Base-by-base conservation (phyloP, 92 coral and sea anemone genomes). In the Umimayanthus kanabou region DNA sequence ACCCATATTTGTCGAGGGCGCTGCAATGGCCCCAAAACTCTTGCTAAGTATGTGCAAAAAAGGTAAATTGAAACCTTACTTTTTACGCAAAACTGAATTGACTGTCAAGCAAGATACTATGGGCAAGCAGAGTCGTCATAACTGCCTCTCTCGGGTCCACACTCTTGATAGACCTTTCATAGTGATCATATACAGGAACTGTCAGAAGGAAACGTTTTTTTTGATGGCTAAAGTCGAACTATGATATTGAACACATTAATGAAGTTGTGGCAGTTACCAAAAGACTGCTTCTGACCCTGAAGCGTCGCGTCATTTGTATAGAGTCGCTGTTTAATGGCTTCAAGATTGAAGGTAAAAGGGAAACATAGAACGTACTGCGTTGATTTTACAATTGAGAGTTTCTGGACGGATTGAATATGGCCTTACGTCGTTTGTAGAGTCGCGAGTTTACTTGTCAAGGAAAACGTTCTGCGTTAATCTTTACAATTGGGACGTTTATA, bases 1-100 rank as follows among this genome's bases (percentile, higher is more conserved):
- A 89, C 80, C 88, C 84, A 18, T 89, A 85, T 61, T 20, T 81
- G 87, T 23, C 64, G 26, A 80, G 30, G 86, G 75, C 57, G 33
- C 30, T 58, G 26, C 91, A 89, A 16, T 75, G 64, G 84, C 84
- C 20, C 65, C 43, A 61, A 85, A 89, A 76, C 79, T 85, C 11
- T 76, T 70, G 79, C 77, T 85, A 15, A 64, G 75, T 47, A 43
- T 16, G 69, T 66, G 89, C 13, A 69, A 13, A 29, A 40, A 29
- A 58, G n/a, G 76, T 42, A n/a, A 86, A 0, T n/a, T 61, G 5
- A 86, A 71, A 39, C 76, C 81, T 55, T 86, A 75, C 73, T 75
- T 2, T 84, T 0, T 28, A n/a, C 73, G 55, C 26, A 61, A 75
- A 39, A 50, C 57, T 25, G 49, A 78, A 43, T 43, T 77, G 76